Percentiles rank a stretch among this genome's conserved stretches.
Evolutionary conservation across 2,113 vertebrate species (phyloP).

Genomic region (Tachysurus fulvidraco): DNA sequence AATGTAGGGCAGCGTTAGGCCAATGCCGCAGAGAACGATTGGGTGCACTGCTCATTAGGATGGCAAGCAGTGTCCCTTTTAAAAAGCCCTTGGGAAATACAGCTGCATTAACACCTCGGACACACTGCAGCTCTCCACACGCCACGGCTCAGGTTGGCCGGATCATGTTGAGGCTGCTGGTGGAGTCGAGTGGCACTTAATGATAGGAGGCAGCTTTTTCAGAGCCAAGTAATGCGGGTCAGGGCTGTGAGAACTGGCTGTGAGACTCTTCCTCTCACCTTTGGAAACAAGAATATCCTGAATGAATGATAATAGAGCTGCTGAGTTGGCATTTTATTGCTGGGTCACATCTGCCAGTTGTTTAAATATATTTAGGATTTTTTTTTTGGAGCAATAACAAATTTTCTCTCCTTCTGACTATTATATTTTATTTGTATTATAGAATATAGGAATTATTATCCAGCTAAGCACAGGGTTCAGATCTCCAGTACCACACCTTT

Average conservation of each 20-base stretch:
- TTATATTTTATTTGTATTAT: neutral
- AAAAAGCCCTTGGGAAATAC: constrained; percentile 59
- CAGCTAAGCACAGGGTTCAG: constrained; percentile 71
- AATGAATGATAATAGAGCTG: constrained; percentile 13
- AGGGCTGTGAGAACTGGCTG: constrained; percentile 20
- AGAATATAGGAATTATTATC: constrained; percentile 72
- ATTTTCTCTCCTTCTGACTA: neutral
- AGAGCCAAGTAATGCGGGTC: constrained; percentile 28
- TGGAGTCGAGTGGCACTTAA: constrained; percentile 62
- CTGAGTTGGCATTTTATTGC: constrained; percentile 6
- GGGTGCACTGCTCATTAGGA: constrained; percentile 19
- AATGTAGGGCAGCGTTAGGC: constrained; percentile 28
- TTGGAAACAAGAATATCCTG: constrained; percentile 27
- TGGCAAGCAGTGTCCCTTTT: constrained; percentile 34
- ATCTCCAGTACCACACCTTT: constrained; percentile 75
- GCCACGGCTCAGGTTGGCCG: constrained; percentile 8
- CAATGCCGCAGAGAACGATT: constrained; percentile 6
- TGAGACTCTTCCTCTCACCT: constrained; percentile 6
- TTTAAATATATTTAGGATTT: neutral
- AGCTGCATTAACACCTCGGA: constrained; percentile 67
- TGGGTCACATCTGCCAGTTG: neutral
- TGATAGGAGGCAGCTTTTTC: constrained; percentile 51
- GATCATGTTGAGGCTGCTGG: constrained; percentile 57
- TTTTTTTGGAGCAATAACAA: too few relatives aligned
- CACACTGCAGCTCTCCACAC: constrained; percentile 7